A percentile compares a stretch with the other conserved stretches of the same genome.
phyloP scores from a whole-genome alignment of 2,113 vertebrate genomes.

The Ia io region DNA sequence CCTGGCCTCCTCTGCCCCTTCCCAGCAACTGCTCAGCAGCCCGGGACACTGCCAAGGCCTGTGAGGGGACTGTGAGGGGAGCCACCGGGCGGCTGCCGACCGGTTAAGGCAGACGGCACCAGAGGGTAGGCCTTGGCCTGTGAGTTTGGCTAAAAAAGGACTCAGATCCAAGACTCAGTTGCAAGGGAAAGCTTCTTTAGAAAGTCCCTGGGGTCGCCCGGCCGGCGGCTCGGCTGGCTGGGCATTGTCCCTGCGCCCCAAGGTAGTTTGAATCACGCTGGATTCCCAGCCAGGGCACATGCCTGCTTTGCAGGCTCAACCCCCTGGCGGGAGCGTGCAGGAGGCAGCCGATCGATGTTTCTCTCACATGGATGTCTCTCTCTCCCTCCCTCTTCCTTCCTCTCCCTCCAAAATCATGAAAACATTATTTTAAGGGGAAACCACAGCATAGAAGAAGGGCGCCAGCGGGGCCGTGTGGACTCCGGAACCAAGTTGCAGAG shows the following conservation, averaged over 20 bases:
- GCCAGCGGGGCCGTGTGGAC: neutral
- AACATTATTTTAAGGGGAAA: neutral
- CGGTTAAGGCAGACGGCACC: neutral
- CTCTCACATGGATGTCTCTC: neutral
- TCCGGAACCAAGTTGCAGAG: neutral
- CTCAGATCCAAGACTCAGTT: neutral
- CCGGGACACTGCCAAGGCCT: neutral
- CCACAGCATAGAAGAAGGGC: neutral
- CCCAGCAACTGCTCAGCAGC: neutral
- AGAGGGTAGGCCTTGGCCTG: neutral
- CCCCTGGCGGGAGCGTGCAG: too few relatives aligned
- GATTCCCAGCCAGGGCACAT: neutral
- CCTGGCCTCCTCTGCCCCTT: neutral
- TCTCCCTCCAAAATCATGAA: neutral
- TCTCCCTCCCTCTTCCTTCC: too few relatives aligned
- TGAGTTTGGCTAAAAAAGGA: neutral
- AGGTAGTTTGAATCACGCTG: neutral
- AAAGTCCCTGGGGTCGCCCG: neutral
- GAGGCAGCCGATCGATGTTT: neutral
- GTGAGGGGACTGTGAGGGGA: neutral
- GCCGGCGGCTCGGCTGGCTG: too few relatives aligned
- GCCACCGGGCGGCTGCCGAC: neutral
- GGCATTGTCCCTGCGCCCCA: too few relatives aligned
- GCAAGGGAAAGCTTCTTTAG: neutral
- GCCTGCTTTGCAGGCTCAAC: neutral